Conservation (phyloP, 2,888 invertebrate genomes). For the Mystacides longicornis region DNA sequence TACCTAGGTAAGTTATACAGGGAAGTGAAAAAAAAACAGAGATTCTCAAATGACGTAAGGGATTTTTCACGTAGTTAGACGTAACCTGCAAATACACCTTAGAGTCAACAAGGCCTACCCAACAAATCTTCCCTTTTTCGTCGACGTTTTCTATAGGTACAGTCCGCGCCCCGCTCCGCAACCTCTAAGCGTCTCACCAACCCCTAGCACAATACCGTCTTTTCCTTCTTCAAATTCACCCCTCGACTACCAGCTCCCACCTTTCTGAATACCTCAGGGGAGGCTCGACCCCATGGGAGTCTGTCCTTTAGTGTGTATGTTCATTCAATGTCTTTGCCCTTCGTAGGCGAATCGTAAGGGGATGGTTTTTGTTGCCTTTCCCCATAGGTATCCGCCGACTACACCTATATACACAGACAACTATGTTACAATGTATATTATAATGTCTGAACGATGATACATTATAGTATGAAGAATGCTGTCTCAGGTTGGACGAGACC, state of each 20-base stretch:
- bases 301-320: slow-evolving; percentile 54
- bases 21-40: no score
- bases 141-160: no score
- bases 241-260: slow-evolving; percentile 4
- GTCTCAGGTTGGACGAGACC: no score
- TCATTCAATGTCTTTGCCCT: slow-evolving; percentile 52
- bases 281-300: slow-evolving; percentile 53
- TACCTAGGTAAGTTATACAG: no score
- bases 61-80: neutral
- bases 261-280: slow-evolving; percentile 27
- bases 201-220: neutral
- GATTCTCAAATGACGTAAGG: neutral
- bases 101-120: slow-evolving; percentile 22
- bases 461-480: no score
- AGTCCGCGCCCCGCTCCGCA: neutral
- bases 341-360: slow-evolving; percentile 40
- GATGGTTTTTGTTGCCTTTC: slow-evolving; percentile 7
- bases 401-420: no score
- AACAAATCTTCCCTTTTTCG: slow-evolving; percentile 22
- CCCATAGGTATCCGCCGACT: neutral
- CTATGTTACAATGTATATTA: no score
- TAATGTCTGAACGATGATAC: no score
- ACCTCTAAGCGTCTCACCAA: neutral
- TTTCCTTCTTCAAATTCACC: slow-evolving; percentile 1
- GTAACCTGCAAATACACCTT: no score